Percentiles rank a stretch among this genome's conserved stretches.
phyloP scores from a whole-genome alignment of 2,888 invertebrate species.

The Elysia crispata region DNA sequence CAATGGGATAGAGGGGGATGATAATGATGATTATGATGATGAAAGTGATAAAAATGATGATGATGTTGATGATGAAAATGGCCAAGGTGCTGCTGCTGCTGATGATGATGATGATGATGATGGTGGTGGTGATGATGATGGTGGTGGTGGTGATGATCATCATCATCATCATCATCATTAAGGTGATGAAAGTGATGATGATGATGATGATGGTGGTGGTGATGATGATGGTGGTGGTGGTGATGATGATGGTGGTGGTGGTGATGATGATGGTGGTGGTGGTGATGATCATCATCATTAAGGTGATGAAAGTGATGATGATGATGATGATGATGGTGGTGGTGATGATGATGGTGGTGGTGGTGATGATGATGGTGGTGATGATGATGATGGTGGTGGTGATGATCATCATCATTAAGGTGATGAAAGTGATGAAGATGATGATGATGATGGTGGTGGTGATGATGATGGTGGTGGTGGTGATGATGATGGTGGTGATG shows the following conservation, averaged over 20 bases:
- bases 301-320: background rate
- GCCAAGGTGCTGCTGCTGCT: no score
- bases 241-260: no score
- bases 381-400: background rate
- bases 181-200: background rate
- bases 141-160: slow-evolving; percentile 10
- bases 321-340: background rate
- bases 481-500: slow-evolving; percentile 12
- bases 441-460: background rate
- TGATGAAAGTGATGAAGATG: no score
- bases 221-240: no score
- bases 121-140: slow-evolving; percentile 12
- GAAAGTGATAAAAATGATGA: background rate
- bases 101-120: background rate
- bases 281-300: no score
- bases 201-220: slow-evolving; percentile 13
- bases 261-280: background rate
- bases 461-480: background rate
- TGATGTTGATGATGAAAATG: no score
- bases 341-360: slow-evolving; percentile 4
- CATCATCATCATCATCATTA: background rate
- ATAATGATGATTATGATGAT: no score
- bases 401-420: background rate
- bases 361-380: slow-evolving; percentile 17
- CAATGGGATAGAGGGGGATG: no score